Conservation (phyloP, 1,140 invertebrate species). For the Ceratina calcarata region DNA sequence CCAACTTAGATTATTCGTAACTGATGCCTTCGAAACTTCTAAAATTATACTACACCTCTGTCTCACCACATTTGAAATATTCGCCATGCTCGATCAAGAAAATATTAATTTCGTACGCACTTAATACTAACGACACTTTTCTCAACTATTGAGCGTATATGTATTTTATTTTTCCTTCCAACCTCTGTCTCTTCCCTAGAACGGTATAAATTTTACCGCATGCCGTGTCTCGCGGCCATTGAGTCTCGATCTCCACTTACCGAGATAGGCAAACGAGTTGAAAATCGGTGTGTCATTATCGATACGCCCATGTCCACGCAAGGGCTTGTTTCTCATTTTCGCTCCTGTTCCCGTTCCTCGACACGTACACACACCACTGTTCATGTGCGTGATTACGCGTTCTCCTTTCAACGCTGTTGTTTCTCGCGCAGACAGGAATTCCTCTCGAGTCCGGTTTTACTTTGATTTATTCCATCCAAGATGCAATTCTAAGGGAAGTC, state of each 20-base stretch:
- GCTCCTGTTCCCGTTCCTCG: conserved; percentile 6
- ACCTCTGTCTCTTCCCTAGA: not conserved
- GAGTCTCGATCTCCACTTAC: conserved; percentile 47
- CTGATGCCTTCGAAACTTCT: too few species aligned
- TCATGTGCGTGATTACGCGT: conserved; percentile 34
- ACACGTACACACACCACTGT: conserved; percentile 12
- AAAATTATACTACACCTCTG: too few species aligned
- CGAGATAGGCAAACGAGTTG: conserved; percentile 57
- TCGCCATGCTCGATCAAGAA: too few species aligned
- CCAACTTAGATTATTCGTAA: too few species aligned
- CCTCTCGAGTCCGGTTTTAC: conserved; percentile 17
- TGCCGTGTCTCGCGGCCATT: conserved; percentile 10
- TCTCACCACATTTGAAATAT: too few species aligned
- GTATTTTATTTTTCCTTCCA: too few species aligned
- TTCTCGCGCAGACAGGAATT: not conserved
- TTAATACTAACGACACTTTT: not conserved
- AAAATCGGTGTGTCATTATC: conserved; percentile 58
- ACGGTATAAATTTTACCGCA: not conserved
- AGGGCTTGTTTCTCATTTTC: conserved; percentile 24
- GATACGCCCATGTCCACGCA: conserved; percentile 45
- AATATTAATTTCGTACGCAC: too few species aligned
- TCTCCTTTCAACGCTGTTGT: conserved; percentile 8
- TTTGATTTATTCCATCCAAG: conserved; percentile 36
- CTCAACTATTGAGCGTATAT: not conserved
- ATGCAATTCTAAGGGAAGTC: conserved; percentile 4